These are phyloP conservation scores for Zaprionus nigranus DNA, from an alignment of 1,140 invertebrate species.

Conservation along the genomic window DNA sequence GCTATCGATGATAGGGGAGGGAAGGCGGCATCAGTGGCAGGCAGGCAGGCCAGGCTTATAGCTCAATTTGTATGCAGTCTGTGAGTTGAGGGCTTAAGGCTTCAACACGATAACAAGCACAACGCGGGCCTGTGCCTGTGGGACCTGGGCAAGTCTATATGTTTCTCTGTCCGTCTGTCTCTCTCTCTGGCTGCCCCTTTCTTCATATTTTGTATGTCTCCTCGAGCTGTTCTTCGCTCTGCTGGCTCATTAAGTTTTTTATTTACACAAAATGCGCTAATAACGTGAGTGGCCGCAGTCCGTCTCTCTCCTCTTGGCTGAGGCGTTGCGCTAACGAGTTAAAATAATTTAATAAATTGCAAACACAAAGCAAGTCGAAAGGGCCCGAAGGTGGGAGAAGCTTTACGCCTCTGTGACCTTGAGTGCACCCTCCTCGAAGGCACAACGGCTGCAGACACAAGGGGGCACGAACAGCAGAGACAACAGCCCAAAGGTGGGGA, in stretches of 20 bases:
- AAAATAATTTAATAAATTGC: conserved; percentile 78
- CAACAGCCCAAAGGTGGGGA: background rate
- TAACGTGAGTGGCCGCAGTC: conserved; percentile 45
- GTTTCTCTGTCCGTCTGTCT: conserved; percentile 20
- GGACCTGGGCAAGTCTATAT: background rate
- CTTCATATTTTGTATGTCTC: background rate
- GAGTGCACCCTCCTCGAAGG: conserved; percentile 62
- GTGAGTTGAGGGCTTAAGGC: conserved; percentile 56
- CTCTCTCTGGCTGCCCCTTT: background rate
- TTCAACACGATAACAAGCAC: conserved; percentile 42
- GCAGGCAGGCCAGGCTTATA: conserved; percentile 57
- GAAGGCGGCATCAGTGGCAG: conserved; percentile 37
- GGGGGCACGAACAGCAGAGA: background rate
- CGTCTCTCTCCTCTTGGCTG: background rate
- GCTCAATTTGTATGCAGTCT: conserved; percentile 76
- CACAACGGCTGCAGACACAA: conserved; percentile 29
- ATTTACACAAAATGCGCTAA: conserved; percentile 77
- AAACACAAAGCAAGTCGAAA: conserved; percentile 52
- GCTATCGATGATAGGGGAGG: conserved; percentile 53
- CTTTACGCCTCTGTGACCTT: conserved; percentile 70
- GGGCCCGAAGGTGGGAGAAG: conserved; percentile 50
- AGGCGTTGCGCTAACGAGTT: conserved; percentile 69
- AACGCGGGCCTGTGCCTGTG: background rate
- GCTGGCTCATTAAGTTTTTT: conserved; percentile 66
- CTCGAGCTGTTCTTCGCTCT: conserved; percentile 6